Base-by-base conservation (phyloP, 2,888 invertebrate genomes). In the Podabrus alpinus region DNA sequence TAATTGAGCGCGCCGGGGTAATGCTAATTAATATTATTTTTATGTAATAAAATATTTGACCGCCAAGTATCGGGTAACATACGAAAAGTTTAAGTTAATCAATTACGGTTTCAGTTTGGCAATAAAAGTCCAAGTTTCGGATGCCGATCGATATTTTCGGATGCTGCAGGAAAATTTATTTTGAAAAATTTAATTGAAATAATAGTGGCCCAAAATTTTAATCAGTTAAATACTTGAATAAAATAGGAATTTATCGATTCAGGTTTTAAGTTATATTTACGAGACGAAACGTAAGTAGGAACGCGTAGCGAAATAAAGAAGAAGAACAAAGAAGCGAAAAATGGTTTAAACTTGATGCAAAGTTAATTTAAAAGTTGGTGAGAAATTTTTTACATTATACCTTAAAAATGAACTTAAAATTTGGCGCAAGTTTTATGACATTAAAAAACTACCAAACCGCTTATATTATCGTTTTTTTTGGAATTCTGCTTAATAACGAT, bases 51-150 rank as follows among this genome's bases (percentile, higher is more conserved):
- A 45, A n/a, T n/a, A 45, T 45, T 45, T 45, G 45, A 45, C 45
- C 45, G 45, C n/a, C 45, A n/a, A 45, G n/a, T 45, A 45, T 45
- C 45, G 45, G 4, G 15, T 67, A 68, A 76, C 68, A 59, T 71
- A 75, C 68, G 67, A 45, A 59, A 69, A 69, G 77, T 75, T 77
- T 70, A 75, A 69, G 68, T 71, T 76, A 76, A 79, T 80, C 79
- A 80, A 80, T 80, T 80, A 80, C 78, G 73, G 75, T 75, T 69
- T 78, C 79, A 78, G 76, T 79, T 79, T 29, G 74, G 75, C 74
- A 73, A 77, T 80, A 80, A 79, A 80, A 74, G 72, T 64, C 60
- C 68, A 71, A 70, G 76, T 76, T 75, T 71, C 70, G 66, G 76
- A 74, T 67, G 75, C 73, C 72, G 73, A 80, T 79, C 79, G 77